Conservation (phyloP, 2,797 vertebrate genomes). For the Danio jaintianensis region DNA sequence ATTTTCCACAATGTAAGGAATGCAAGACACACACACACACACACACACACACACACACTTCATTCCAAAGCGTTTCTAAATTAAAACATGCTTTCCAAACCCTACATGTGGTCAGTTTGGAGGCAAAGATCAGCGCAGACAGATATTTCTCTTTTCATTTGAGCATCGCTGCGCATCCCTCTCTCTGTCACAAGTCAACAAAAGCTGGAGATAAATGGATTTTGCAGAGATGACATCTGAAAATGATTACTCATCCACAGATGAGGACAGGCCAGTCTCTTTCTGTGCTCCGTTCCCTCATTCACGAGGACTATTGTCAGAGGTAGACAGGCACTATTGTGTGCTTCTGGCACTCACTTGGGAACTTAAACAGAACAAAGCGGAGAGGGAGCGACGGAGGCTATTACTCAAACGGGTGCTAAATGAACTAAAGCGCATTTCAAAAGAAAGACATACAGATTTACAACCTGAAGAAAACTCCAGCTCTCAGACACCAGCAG, state of each 20-base stretch:
- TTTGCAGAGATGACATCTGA: constrained; percentile 56
- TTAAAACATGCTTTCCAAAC: neutral
- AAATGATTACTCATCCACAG: constrained; percentile 60
- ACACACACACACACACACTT: too few relatives aligned
- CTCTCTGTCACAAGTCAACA: constrained; percentile 42
- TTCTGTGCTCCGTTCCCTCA: constrained; percentile 59
- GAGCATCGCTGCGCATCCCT: constrained; percentile 14
- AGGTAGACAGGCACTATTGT: constrained; percentile 75
- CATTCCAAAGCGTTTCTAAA: neutral
- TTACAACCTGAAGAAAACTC: constrained; percentile 22
- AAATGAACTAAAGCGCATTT: constrained; percentile 44
- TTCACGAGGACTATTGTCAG: constrained; percentile 74
- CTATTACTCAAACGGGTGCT: constrained; percentile 55
- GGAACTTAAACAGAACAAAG: constrained; percentile 68
- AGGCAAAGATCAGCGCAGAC: neutral
- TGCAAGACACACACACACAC: too few relatives aligned
- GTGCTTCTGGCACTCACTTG: constrained; percentile 64
- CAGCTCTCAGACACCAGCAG: constrained; percentile 20
- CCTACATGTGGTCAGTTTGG: neutral
- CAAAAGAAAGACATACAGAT: constrained; percentile 35
- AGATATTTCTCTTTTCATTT: constrained; percentile 1
- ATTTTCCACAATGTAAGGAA: too few relatives aligned
- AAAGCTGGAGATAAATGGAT: constrained; percentile 55
- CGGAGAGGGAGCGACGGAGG: constrained; percentile 57
- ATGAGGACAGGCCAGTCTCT: constrained; percentile 58